Percentiles rank a stretch among this genome's conserved stretches.
These are phyloP conservation scores for Sisyra terminalis DNA, from an alignment of 2,888 invertebrate species.

Conservation along the genomic window DNA sequence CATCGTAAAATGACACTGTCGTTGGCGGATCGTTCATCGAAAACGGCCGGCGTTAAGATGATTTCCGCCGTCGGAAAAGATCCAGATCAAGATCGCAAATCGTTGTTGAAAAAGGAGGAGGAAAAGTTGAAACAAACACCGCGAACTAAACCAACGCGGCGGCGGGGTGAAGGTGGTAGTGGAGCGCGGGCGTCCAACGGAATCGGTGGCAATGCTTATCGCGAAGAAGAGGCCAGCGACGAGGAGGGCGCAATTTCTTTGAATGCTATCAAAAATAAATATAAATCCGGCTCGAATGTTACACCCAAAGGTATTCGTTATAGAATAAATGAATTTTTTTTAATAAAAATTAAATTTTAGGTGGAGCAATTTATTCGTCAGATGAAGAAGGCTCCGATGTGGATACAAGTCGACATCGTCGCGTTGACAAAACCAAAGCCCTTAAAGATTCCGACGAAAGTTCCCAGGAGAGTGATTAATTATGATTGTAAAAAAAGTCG, in stretches of 20 bases:
- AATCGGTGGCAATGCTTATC: conserved; percentile 29
- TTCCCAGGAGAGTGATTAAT: conserved; percentile 20
- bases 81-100: conserved; percentile 83
- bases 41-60: conserved; percentile 90
- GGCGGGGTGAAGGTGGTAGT: conserved; percentile 22
- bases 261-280: conserved; percentile 87
- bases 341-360: no score
- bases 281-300: conserved; percentile 46
- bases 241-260: conserved; percentile 87
- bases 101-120: conserved; percentile 95
- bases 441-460: conserved; percentile 50
- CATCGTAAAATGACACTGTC: conserved; percentile 98
- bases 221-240: conserved; percentile 76
- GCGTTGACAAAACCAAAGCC: conserved; percentile 58
- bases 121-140: conserved; percentile 83
- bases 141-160: conserved; percentile 40
- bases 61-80: conserved; percentile 85
- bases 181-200: conserved; percentile 23
- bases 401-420: conserved; percentile 54
- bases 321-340: no score
- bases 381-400: conserved; percentile 77
- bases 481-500: no score
- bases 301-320: conserved; percentile 25
- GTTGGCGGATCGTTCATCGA: conserved; percentile 84
- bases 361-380: conserved; percentile 70